These are phyloP conservation scores for Sparus aurata DNA, from an alignment of 2,797 vertebrate species.

Conservation along the genomic window DNA sequence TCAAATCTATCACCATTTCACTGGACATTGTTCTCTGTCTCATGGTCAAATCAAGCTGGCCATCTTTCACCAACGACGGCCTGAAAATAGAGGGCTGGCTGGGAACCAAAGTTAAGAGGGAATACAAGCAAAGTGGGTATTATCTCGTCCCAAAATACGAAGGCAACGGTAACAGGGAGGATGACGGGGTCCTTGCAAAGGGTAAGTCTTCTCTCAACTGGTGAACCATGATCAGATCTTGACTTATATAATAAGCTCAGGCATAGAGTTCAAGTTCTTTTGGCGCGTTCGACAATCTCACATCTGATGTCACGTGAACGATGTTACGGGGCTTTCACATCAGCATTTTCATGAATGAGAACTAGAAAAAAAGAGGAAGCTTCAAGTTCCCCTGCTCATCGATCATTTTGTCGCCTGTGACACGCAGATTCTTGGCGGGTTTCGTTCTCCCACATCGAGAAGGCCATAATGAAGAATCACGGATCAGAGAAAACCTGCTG, in stretches of 20 bases:
- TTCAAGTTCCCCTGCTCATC: neutral
- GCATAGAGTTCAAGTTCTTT: neutral
- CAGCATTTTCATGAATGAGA: neutral
- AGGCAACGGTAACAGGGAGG: conserved; percentile 74
- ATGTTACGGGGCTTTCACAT: neutral
- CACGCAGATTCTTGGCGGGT: conserved; percentile 82
- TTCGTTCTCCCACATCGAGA: conserved; percentile 89
- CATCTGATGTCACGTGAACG: neutral
- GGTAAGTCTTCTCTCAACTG: conserved; percentile 50
- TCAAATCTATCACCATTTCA: conserved; percentile 75
- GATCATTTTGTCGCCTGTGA: neutral
- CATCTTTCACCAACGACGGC: conserved; percentile 73
- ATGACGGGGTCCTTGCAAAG: conserved; percentile 64
- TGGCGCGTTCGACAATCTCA: neutral
- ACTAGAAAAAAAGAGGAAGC: neutral
- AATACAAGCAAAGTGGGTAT: conserved; percentile 36
- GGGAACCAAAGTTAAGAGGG: conserved; percentile 79
- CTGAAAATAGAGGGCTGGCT: conserved; percentile 88
- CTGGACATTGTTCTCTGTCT: conserved; percentile 91
- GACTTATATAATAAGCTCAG: neutral
- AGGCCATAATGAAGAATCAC: conserved; percentile 85
- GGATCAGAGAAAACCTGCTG: conserved; percentile 88
- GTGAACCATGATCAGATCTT: neutral
- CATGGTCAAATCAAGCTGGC: conserved; percentile 83
- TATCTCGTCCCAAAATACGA: conserved; percentile 91